Base-by-base conservation (phyloP, 2,113 vertebrate genomes). In the Bagarius yarrelli region DNA sequence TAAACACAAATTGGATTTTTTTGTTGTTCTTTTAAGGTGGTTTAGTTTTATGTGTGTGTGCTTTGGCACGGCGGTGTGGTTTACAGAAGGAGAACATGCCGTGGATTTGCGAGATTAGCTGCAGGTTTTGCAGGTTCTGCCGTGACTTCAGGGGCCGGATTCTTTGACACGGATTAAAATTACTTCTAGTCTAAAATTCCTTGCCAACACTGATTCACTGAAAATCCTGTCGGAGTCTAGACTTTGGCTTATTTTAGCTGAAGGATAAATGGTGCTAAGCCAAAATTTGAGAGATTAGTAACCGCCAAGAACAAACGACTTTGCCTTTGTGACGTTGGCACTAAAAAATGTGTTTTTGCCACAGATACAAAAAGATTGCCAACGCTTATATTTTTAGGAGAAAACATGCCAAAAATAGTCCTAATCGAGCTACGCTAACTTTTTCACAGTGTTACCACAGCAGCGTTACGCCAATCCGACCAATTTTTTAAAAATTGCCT, bases 21-120 rank as follows among this genome's bases (percentile, higher is more conserved):
- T 55, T 55, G 11, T 52, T 53, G n/a, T 71, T 47, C 23, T 23
- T 71, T 52, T 53, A 71, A 53, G 16, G 44, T 30, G 0, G 23
- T 3, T 19, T 27, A 9, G 47, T 27, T 21, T 21, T n/a, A n/a
- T 55, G 18, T 14, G n/a, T 13, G n/a, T 32, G 25, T 30, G 25
- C 69, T 71, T 52, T 71, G 47, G 70, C 50, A 55, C 27, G 1
- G 27, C 8, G 19, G 70, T 18, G 2, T 3, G 70, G 70, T 73
- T 73, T 73, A 73, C 50, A 55, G 50, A 73, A 55, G 70, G 34
- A 73, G 50, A 53, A 73, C 70, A 23, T 55, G 52, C 50, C 19
- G 23, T 11, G 27, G 70, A 73, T 73, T 73, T 55, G 70, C 50
- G 52, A 73, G 70, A 73, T 73, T 73, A 73, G 70, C 70, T 55